Conservation (phyloP, 2,113 vertebrate genomes). For the Chionomys nivalis region DNA sequence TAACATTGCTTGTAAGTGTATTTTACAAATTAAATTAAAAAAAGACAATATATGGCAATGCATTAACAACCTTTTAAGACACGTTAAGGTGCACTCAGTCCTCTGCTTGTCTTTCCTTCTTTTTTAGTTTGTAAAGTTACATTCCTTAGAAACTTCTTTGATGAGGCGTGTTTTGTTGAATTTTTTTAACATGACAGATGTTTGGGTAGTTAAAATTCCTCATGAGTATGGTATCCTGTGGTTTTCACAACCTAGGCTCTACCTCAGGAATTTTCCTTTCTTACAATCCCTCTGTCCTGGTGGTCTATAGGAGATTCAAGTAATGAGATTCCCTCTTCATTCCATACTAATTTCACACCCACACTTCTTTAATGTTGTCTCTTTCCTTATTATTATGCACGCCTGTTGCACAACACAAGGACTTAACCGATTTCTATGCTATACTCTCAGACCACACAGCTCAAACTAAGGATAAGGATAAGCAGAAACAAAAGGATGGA, state of each 20-base stretch:
- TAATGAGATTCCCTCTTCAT: slow-evolving; percentile 44
- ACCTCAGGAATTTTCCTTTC: slow-evolving; percentile 77
- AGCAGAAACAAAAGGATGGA: not conserved
- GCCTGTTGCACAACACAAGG: not conserved
- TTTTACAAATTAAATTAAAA: not conserved
- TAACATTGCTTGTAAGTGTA: not conserved
- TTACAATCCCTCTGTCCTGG: slow-evolving; percentile 73
- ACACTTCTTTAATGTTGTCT: slow-evolving; percentile 20
- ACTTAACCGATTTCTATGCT: slow-evolving; percentile 32
- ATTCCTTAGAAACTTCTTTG: slow-evolving; percentile 81
- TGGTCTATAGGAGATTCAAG: slow-evolving; percentile 75
- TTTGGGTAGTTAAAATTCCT: slow-evolving; percentile 85
- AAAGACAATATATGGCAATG: not conserved
- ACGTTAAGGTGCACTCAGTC: not conserved
- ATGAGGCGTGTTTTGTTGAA: slow-evolving; percentile 81
- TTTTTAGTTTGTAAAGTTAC: slow-evolving; percentile 76
- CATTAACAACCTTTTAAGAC: not conserved
- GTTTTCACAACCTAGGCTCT: slow-evolving; percentile 81
- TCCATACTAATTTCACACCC: slow-evolving; percentile 73
- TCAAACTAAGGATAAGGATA: not conserved
- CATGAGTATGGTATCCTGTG: slow-evolving; percentile 80
- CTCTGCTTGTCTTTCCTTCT: slow-evolving; percentile 49
- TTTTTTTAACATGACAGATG: slow-evolving; percentile 81
- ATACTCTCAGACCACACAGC: not conserved
- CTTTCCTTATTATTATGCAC: slow-evolving; percentile 11